Evolutionary conservation across 2,888 invertebrate species (phyloP), one percentile per base, ranked within the genome.

Genomic region (Cheilosia vulpina): DNA sequence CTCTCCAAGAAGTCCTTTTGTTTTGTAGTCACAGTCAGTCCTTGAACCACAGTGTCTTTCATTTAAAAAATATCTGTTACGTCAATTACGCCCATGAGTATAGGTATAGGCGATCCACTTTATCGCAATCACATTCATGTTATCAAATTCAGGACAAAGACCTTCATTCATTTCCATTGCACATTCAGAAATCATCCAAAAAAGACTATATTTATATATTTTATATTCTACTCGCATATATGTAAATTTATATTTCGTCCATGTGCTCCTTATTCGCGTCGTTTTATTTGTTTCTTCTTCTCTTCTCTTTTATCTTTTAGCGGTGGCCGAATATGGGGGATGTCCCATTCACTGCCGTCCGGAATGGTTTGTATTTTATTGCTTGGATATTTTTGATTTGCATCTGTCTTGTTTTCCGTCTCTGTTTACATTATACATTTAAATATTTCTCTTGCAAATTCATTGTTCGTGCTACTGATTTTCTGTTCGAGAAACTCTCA

Each of bases 341-440:
- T 92, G 92, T 92, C 92, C 81, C 92, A 92, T 90, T 92, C 92
- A 89, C 89, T 92, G 88, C 92, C 92, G 84, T 92, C 92, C 13
- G 92, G 92, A 91, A 92, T 92, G 92, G 92, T 92, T 91, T 89
- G 92, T 92, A 90, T 89, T 69, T 83, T 88, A 60, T 62, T 76
- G 58, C 82, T 84, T 79, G 41, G 47, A 69, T 72, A 65, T 65
- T 71, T 75, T 87, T 69, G 58, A 76, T 81, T 80, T 73, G 69
- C 80, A 84, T 82, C 68, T 69, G 52, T 76, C 63, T 82, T 82
- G 79, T 66, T 69, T 65, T 79, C 27, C 50, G 41, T 52, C 41
- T 52, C 41, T 60, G 69, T 78, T 78, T 47, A 55, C 57, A 65
- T 41, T 19, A 34, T 57, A 38, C 17, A 21, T 38, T 31, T 31